Base-by-base conservation (phyloP, 2,888 invertebrate genomes). In the Nomada hirtipes region DNA sequence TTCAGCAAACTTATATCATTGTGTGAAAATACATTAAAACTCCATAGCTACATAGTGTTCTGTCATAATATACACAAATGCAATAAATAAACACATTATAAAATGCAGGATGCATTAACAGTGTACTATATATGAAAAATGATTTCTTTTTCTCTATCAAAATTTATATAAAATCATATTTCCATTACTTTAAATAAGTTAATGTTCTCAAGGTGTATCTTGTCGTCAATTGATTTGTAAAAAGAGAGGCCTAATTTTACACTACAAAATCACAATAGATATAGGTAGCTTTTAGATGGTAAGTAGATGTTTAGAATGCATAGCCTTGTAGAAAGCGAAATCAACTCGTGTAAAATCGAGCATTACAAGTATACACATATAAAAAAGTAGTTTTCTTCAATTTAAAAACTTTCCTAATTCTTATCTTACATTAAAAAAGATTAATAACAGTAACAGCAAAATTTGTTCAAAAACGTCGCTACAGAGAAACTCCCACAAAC, bases 231-330 rank as follows among this genome's bases (percentile, higher is more conserved):
- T 77, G 65, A n/a, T 84, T 52, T 70, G 68, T 82, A 84, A 75
- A 84, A 79, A 60, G 69, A 78, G 72, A 76, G 78, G 74, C 57
- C 52, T 77, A 75, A 76, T 71, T 74, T 76, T 85, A 80, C 53
- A 55, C 53, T 77, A 81, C 59, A 85, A 85, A 73, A 87, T 87
- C 87, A 87, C 86, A 86, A 83, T 83, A 61, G 44, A 79, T 80
- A 79, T 80, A 77, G 71, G 72, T 87, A 87, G 87, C 83, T 71
- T 60, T 83, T 75, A 71, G 23, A 65, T 79, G 76, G 52, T 83
- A 73, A 23, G 70, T 76, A 74, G 55, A 26, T 71, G 26, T 63
- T 68, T 26, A 53, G 76, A 79, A 79, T 47, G 47, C 74, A 75
- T 77, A 76, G 20, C 59, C 73, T 79, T 47, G 29, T 74, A 74